Percentiles rank a stretch among this genome's conserved stretches.
Evolutionary conservation across 1,140 invertebrate species (phyloP).

Genomic region (Choristoneura fumiferana): DNA sequence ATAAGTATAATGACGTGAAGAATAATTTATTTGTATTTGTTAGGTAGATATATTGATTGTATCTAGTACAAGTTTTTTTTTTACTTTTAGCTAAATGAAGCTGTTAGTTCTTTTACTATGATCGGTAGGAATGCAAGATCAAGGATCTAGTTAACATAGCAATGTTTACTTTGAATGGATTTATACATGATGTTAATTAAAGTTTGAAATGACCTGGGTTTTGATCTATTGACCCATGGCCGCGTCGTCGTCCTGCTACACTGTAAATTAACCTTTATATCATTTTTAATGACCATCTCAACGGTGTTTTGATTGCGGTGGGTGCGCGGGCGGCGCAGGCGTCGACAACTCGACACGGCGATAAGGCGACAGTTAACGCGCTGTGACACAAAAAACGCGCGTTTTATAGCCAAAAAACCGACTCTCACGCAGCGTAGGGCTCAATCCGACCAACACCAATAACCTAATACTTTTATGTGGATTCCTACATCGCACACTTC

Average conservation of each 20-base stretch:
- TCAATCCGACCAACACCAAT: constrained; percentile 25
- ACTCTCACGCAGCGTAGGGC: constrained; percentile 37
- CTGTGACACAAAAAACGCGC: constrained; percentile 61
- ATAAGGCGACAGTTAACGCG: constrained; percentile 68
- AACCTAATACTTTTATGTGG: constrained; percentile 53
- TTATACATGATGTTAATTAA: constrained; percentile 1
- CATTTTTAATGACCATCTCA: constrained; percentile 73
- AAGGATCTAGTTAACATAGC: too few species aligned
- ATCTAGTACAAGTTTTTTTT: too few species aligned
- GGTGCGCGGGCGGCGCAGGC: constrained; percentile 55
- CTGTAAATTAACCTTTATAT: constrained; percentile 78
- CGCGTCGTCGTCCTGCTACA: constrained; percentile 45
- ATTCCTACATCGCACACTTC: constrained; percentile 63
- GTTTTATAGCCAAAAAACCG: constrained; percentile 64
- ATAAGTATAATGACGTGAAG: too few species aligned
- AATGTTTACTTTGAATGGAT: too few species aligned
- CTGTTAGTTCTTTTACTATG: too few species aligned
- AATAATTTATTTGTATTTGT: too few species aligned
- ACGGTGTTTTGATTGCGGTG: constrained; percentile 76
- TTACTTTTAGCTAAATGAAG: too few species aligned
- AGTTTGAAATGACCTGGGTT: background rate
- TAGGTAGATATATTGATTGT: too few species aligned
- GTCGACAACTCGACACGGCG: constrained; percentile 75
- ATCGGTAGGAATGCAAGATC: too few species aligned
- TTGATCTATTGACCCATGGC: background rate